Evolutionary conservation across 2,888 invertebrate genomes (phyloP), one percentile per base, ranked within the genome.

Genomic region (Microctonus aethiopoides): DNA sequence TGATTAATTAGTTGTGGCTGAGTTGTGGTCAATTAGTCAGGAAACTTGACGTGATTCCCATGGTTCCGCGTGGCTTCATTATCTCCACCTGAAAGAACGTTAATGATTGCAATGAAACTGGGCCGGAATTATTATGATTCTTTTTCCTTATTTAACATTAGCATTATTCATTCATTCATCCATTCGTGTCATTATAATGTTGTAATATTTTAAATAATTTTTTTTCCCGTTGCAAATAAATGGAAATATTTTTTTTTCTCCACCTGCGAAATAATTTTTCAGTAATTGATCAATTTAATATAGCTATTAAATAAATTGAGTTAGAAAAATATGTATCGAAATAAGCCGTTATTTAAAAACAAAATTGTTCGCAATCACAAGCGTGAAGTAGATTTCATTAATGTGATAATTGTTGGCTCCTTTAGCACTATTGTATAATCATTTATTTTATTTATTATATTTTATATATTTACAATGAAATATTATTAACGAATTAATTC

Each of bases 361-460:
- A 5, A 46, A 2, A 4, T 39, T 46, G 46, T n/a, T 16, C 20
- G 16, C 16, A 46, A 57, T 52, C 70, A 52, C 67, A 68, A 73
- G 72, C 74, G 72, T 72, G 72, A 75, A 74, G 72, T 67, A 61
- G 57, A 67, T 74, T 64, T 59, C 67, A 72, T 75, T 72, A 75
- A 41, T 54, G 70, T 67, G 63, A 56, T 73, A 73, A 73, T 75
- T 71, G 62, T 69, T 57, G 56, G 59, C 71, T 72, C 64, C 67
- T 72, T 71, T 5, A 72, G n/a, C n/a, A 39, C 22, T 60, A 34
- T 60, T 57, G 57, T 57, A 39, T 39, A 24, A 22, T 24, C 20
- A 54, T n/a, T 22, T 24, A 22, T 26, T 24, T 26, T 26, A 11
- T 54, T 26, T 22, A 3, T 5, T 24, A 39, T 11, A 16, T 4